Base-by-base conservation (phyloP, 2,113 vertebrate species). In the Suncus etruscus region DNA sequence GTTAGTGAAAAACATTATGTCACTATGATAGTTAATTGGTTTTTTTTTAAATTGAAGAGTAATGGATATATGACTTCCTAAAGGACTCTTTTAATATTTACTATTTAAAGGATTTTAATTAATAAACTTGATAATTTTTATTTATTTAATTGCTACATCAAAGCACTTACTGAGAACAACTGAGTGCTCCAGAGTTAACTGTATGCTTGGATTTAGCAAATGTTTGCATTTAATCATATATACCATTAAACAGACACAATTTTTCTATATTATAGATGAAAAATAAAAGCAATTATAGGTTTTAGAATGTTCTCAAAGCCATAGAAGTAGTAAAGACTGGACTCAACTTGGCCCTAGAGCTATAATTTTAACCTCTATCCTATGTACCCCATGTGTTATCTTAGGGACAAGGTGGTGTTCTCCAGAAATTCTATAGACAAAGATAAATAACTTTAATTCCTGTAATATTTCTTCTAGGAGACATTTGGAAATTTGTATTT, bases 31-130 rank as follows among this genome's bases (percentile, higher is more conserved):
- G 11, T 32, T 83, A 27, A 22, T 32, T 65, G 22, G 8, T 88
- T 61, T 93, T 58, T 31, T 29, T 91, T 68, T 85, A 48, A 90
- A 81, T 4, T 68, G n/a, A 93, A 77, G 31, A 80, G 58, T 27
- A 45, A 29, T 50, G 14, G 9, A 22, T n/a, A 31, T 8, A 8
- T 1, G 24, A 45, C 16, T 24, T 47, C n/a, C 74, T 47, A 31
- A 92, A 90, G 72, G 63, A 29, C 47, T n/a, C 20, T 12, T 69
- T 85, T 7, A 18, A 12, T 50, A 61, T 63, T 48, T 16, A 22
- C 47, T 68, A 47, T 15, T 63, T 74, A 27, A 74, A 61, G 27
- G 92, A 65, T 2, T 68, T 39, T 18, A 90, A 70, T 69, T n/a
- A 25, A 27, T 86, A 51, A 61, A 5, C 16, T 61, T 61, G 18